Conservation (phyloP, 2,888 invertebrate species). For the Oxyscelio sp. region DNA sequence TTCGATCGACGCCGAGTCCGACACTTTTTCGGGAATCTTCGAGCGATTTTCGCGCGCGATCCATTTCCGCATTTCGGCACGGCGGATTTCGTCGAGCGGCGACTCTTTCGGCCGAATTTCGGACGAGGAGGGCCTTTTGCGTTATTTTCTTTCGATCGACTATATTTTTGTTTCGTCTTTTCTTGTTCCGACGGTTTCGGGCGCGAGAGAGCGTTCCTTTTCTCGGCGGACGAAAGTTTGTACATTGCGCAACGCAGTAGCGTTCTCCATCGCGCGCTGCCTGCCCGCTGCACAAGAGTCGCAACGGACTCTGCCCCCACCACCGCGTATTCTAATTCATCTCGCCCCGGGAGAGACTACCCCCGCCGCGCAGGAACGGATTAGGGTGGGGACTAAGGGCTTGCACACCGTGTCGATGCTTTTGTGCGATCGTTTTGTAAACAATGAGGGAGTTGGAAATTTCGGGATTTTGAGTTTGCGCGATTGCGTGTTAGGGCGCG, state of each 20-base stretch:
- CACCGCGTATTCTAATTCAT: constrained; percentile 58
- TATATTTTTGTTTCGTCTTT: not conserved
- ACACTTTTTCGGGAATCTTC: constrained; percentile 4
- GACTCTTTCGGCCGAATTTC: no score
- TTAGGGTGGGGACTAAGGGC: no score
- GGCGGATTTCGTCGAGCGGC: no score
- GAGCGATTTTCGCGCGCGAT: not conserved
- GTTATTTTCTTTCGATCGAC: not conserved
- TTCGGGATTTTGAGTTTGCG: no score
- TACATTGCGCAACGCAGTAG: constrained; percentile 86
- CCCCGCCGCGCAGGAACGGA: constrained; percentile 12
- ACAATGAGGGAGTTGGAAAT: no score
- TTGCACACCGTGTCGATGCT: no score
- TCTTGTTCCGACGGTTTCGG: constrained; percentile 46
- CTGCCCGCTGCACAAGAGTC: constrained; percentile 77
- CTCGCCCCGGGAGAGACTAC: constrained; percentile 7
- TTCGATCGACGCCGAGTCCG: constrained; percentile 42
- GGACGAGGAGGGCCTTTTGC: no score
- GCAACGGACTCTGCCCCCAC: constrained; percentile 79
- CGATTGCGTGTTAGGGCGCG: no score
- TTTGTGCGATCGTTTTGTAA: no score
- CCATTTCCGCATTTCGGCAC: no score
- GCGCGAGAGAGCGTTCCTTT: constrained; percentile 57
- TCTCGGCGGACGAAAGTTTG: constrained; percentile 83
- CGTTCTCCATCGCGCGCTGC: constrained; percentile 79